A percentile compares a stretch with the other conserved stretches of the same genome.
These are phyloP conservation scores for Serilophus lunatus DNA, from an alignment of 2,113 vertebrate genomes.

Conservation along the genomic window DNA sequence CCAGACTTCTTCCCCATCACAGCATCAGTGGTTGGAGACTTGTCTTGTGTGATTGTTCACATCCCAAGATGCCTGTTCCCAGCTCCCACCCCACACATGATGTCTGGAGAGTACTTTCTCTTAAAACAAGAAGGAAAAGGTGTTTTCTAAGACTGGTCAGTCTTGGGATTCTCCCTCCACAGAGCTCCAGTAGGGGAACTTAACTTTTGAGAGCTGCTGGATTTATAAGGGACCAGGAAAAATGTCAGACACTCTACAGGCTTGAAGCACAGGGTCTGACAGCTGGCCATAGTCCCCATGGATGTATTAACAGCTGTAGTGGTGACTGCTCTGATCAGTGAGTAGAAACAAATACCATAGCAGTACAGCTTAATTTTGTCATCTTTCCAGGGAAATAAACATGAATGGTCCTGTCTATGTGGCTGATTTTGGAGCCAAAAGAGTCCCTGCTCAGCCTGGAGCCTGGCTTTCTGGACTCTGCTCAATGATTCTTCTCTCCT, in stretches of 20 bases:
- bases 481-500: neutral
- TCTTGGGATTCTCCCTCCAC: neutral
- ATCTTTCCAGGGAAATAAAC: neutral
- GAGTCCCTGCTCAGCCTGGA: neutral
- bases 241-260: neutral
- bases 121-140: neutral
- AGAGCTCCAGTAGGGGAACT: neutral
- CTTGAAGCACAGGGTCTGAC: neutral
- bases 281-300: rapidly evolving
- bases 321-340: neutral
- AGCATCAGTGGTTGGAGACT: neutral
- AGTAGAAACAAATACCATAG: neutral
- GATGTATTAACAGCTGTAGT: neutral
- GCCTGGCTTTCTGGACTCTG: neutral
- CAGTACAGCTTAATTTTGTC: neutral
- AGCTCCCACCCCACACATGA: neutral
- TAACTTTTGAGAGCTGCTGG: neutral
- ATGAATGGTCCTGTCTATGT: neutral
- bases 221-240: neutral
- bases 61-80: neutral
- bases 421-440: neutral
- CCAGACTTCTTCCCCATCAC: neutral
- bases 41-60: neutral
- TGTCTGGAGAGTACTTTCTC: neutral
- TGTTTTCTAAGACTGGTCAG: neutral